Base-by-base conservation (phyloP, 30 jellyfish, hydroid and myxozoan species). In the Hydra vulgaris region DNA sequence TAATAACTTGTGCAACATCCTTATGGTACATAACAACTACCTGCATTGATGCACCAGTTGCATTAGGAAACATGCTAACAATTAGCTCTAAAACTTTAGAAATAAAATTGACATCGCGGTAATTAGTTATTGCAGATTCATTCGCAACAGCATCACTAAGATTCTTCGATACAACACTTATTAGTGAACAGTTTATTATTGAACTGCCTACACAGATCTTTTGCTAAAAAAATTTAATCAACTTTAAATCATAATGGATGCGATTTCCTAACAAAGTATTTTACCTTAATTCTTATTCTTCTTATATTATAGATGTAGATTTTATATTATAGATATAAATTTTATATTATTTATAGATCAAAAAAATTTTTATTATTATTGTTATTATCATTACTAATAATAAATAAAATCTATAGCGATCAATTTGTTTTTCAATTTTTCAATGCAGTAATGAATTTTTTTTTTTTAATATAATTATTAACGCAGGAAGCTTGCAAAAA, bases 101-200 rank as follows among this genome's bases (percentile, higher is more conserved):
- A 25, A 75, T 75, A 26, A 25, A 54, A 53, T 18, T 75, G 21
- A 75, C 76, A 75, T 75, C 83, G 12, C 26, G 76, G 53, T 27
- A 70, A 26, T 22, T 54, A 17, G 83, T 75, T 25, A 75, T 75
- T 53, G 24, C 70, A 17, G 83, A 75, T 0, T 71, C 21, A 25
- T 75, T 75, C 19, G 72, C 53, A 17, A 75, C 74, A 17, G 26
- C 26, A 25, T 66, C 55, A 75, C 83, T 75, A 21, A 75, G 71
- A 53, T 75, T 75, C 4, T 66, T 70, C 7, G 83, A 18, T n/a
- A 75, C 21, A 23, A 25, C 17, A 53, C 26, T 0, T 15, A 75
- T 70, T 17, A 23, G 53, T 18, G 70, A 27, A 18, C 83, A 75
- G 56, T 26, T 26, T 0, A 18, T 75, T 21, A 21, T 27, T 24